Conservation (phyloP, 2,113 vertebrate genomes). For the Tachysurus fulvidraco region DNA sequence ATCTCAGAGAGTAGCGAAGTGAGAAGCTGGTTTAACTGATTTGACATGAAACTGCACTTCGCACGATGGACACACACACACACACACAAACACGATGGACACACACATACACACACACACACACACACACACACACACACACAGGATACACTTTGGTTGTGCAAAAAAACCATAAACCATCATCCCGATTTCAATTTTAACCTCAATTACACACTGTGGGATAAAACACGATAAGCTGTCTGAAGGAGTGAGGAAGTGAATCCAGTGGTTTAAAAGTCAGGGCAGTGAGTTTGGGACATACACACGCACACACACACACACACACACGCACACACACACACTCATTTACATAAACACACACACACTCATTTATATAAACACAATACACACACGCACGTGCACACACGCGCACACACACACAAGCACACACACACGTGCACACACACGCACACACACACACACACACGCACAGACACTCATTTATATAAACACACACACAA, state of each 20-base stretch:
- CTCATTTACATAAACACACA: too few relatives aligned
- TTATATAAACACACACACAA: too few relatives aligned
- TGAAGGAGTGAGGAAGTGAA: neutral
- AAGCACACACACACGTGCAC: too few relatives aligned
- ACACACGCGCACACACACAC: too few relatives aligned
- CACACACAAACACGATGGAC: neutral
- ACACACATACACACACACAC: constrained; percentile 4
- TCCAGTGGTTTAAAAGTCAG: neutral
- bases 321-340: neutral
- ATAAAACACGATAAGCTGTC: neutral
- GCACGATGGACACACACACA: neutral
- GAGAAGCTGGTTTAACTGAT: neutral
- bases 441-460: too few relatives aligned
- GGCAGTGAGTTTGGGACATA: neutral
- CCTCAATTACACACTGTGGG: neutral
- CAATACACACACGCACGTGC: too few relatives aligned
- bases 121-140: constrained; percentile 6
- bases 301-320: constrained; percentile 23
- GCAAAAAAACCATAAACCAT: neutral
- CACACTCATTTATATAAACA: too few relatives aligned
- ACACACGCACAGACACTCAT: too few relatives aligned
- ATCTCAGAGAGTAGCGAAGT: neutral
- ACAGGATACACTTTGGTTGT: neutral
- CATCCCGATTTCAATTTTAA: neutral
- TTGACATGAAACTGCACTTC: neutral